Conservation (phyloP, 2,888 invertebrate genomes). For the Ectropis crepuscularia region DNA sequence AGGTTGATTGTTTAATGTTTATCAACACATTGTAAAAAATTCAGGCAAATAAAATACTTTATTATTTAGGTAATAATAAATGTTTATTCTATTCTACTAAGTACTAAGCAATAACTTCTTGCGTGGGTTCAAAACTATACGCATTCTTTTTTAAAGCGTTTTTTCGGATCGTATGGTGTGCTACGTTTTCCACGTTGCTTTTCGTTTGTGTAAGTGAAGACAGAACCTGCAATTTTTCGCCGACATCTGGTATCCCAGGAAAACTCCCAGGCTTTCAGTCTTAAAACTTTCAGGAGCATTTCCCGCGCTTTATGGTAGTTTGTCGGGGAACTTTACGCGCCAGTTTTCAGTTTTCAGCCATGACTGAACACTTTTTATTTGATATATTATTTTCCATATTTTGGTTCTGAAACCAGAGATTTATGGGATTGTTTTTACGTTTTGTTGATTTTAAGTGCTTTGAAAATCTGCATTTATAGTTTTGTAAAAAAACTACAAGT, state of each 20-base stretch:
- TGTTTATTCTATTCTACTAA: no score
- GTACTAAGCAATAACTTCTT: no score
- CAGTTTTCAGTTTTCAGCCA: slow-evolving; percentile 25
- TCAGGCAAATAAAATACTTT: no score
- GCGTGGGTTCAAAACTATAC: no score
- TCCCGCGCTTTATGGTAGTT: slow-evolving; percentile 29
- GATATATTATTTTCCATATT: slow-evolving; percentile 7
- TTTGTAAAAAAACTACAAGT: no score
- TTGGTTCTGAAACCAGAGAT: not conserved
- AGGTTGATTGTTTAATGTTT: no score
- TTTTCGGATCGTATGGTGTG: not conserved
- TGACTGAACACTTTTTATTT: slow-evolving; percentile 20
- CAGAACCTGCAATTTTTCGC: slow-evolving; percentile 37
- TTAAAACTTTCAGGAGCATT: slow-evolving; percentile 29
- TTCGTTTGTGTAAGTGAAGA: slow-evolving; percentile 21
- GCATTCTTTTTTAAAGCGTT: not conserved
- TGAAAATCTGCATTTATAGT: no score
- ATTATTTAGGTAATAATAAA: no score
- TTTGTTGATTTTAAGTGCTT: no score
- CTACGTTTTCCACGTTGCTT: not conserved
- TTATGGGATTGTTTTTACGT: not conserved
- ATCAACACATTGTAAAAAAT: no score
- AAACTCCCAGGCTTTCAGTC: slow-evolving; percentile 31
- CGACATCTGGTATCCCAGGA: slow-evolving; percentile 33
- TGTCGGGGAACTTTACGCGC: slow-evolving; percentile 20